Percentiles rank a stretch among this genome's conserved stretches.
These are phyloP conservation scores for Ciconia nigra DNA, from an alignment of 2,797 vertebrate genomes.

Conservation along the genomic window DNA sequence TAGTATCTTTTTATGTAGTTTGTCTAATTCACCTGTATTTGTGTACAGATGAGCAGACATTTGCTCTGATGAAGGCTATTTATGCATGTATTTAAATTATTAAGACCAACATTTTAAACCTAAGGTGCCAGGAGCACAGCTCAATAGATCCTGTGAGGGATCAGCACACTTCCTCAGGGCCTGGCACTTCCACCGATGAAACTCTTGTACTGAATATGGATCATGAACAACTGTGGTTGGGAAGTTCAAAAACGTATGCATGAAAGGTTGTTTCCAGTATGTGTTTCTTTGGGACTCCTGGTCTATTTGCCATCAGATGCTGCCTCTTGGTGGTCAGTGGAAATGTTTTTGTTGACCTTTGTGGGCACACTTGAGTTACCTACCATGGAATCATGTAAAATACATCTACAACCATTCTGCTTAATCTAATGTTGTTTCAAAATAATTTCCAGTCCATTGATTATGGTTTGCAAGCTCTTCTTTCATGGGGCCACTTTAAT, in stretches of 20 bases:
- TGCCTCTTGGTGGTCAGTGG: background rate
- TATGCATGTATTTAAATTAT: background rate
- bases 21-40: background rate
- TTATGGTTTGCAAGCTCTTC: background rate
- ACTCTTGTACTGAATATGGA: background rate
- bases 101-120: background rate
- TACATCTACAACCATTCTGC: background rate
- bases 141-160: background rate
- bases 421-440: background rate
- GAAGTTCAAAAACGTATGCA: background rate
- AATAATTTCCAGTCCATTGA: slow-evolving; percentile 24
- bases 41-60: background rate
- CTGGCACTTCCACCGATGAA: background rate
- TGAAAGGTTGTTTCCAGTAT: background rate
- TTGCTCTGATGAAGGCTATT: background rate
- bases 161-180: background rate
- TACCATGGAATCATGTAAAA: background rate
- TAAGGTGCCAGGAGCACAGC: background rate
- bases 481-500: background rate
- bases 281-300: background rate
- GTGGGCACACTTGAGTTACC: background rate
- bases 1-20: background rate
- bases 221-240: background rate
- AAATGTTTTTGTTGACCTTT: background rate
- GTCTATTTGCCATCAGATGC: background rate